Evolutionary conservation across 2,888 invertebrate species (phyloP), one percentile per base, ranked within the genome.

Genomic region (Hirtodrosophila duncani): DNA sequence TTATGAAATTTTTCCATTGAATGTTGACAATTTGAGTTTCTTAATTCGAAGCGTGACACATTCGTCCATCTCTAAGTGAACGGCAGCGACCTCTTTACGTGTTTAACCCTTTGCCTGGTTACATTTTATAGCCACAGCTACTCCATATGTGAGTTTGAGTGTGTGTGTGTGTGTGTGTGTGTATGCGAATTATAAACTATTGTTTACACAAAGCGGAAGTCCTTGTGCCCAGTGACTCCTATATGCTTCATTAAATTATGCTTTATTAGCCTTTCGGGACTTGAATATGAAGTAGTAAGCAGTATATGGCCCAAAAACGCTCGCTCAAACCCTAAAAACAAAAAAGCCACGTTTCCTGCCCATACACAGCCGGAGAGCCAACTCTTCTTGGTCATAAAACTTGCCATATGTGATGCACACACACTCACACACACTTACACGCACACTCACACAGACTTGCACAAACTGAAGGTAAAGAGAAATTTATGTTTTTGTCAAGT

Each of bases 231-330:
- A 63, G 58, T 58, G 65, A 63, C 64, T 64, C 69, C 59, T 67
- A 52, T 67, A 67, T 68, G 84, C 83, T 82, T 79, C 81, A 82
- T 82, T 84, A 84, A 81, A 83, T 83, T 81, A 81, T 83, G 69
- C 64, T 83, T 82, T 83, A 82, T 84, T 82, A 83, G 79, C 68
- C 83, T 58, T 72, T 75, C 82, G 84, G 82, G 82, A 80, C 65
- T 75, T 81, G 72, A 72, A 81, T 81, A 81, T 72, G 80, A 72
- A 72, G 82, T 81, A 81, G 80, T 60, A 53, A 51, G 67, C 38
- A 37, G 8, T 13, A 17, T 18, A 17, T 13, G n/a, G 30, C 24
- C 31, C 16, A n/a, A 7, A 13, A 13, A 34, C 24, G 29, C 31
- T 14, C 13, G 7, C 30, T 17, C 21, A 10, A 11, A 7, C 26